Evolutionary conservation across 1,140 invertebrate species (phyloP).

Genomic region (Drosophila aff.): DNA sequence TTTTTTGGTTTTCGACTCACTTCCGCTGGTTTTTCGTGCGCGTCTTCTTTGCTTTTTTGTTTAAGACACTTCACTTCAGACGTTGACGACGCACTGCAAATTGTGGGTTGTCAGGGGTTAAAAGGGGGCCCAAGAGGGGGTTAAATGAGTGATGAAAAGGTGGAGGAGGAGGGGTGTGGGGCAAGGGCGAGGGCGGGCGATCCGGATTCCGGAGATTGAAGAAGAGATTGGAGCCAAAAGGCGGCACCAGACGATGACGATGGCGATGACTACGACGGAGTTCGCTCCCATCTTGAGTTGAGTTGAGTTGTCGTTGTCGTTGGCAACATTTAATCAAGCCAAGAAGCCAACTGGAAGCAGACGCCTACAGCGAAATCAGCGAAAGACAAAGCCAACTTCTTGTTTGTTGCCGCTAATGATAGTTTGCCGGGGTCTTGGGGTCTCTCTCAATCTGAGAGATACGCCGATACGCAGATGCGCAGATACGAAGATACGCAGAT

Average conservation of each 20-base stretch:
- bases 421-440: slow-evolving; percentile 34
- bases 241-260: slow-evolving; percentile 50
- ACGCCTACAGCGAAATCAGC: slow-evolving; percentile 39
- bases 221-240: slow-evolving; percentile 64
- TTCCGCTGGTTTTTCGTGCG: slow-evolving; percentile 59
- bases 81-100: slow-evolving; percentile 64
- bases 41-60: slow-evolving; percentile 29
- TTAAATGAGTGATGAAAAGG: background rate
- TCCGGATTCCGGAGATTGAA: slow-evolving; percentile 33
- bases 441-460: slow-evolving; percentile 28
- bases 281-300: slow-evolving; percentile 17
- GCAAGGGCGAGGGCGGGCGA: slow-evolving; percentile 16
- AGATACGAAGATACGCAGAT: slow-evolving; percentile 5
- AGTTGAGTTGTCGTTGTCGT: slow-evolving; percentile 52
- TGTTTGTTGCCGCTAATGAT: slow-evolving; percentile 64
- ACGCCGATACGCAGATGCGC: slow-evolving; percentile 17
- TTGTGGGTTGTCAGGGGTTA: slow-evolving; percentile 41
- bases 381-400: slow-evolving; percentile 65
- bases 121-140: slow-evolving; percentile 5
- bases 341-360: slow-evolving; percentile 77
- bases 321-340: slow-evolving; percentile 82
- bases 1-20: slow-evolving; percentile 44
- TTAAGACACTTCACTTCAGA: slow-evolving; percentile 62
- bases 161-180: background rate
- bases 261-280: slow-evolving; percentile 1